Percentiles rank a stretch among this genome's conserved stretches.
phyloP scores from a whole-genome alignment of 2,888 invertebrate species.

The Cantharis lateralis region DNA sequence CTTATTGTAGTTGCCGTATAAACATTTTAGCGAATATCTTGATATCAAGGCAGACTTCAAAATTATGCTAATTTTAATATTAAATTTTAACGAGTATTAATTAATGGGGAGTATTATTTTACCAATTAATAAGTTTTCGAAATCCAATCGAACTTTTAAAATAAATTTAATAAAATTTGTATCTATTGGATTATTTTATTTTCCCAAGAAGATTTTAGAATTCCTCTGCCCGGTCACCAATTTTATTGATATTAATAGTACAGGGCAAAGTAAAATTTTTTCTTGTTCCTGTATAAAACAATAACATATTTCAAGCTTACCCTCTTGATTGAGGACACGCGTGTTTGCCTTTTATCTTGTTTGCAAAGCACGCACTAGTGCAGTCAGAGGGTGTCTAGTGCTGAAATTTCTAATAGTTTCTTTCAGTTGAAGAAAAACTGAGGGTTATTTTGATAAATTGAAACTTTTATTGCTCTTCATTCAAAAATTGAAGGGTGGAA shows the following conservation, averaged over 20 bases:
- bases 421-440: neutral
- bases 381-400: neutral
- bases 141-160: neutral
- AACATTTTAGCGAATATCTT: neutral
- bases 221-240: neutral
- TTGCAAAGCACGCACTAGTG: neutral
- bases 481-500: neutral
- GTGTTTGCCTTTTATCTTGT: neutral
- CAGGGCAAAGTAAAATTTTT: neutral
- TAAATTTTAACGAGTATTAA: neutral
- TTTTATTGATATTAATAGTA: neutral
- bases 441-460: neutral
- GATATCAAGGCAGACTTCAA: neutral
- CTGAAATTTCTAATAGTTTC: neutral
- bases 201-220: neutral
- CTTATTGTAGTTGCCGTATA: neutral
- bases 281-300: neutral
- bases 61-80: neutral
- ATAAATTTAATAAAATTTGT: neutral
- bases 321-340: neutral
- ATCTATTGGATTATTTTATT: neutral
- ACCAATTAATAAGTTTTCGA: neutral
- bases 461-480: neutral
- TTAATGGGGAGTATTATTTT: neutral
- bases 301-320: neutral